phyloP scores from a whole-genome alignment of 2,888 invertebrate species.

The Clivina fossor region DNA sequence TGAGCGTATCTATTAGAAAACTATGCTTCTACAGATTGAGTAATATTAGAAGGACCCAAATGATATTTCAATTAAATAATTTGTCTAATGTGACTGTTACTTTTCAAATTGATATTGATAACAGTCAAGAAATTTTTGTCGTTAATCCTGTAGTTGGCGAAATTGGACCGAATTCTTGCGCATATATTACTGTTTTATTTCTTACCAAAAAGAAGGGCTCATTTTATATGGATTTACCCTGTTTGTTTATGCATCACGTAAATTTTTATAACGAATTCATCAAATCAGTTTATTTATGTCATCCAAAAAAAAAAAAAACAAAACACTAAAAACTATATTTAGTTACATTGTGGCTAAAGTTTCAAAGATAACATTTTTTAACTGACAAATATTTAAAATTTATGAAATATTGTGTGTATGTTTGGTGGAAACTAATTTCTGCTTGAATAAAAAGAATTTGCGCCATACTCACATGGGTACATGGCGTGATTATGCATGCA shows the following conservation, averaged over 20 bases:
- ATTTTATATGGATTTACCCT: slow-evolving; percentile 9
- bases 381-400: too few species aligned
- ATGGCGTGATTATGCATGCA: too few species aligned
- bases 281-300: not conserved
- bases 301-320: not conserved
- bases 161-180: slow-evolving; percentile 1
- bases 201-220: slow-evolving; percentile 5
- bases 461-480: too few species aligned
- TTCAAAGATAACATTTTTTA: too few species aligned
- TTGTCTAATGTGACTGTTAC: not conserved
- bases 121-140: slow-evolving; percentile 16
- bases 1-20: slow-evolving; percentile 3
- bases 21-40: slow-evolving; percentile 14
- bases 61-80: slow-evolving; percentile 9
- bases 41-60: slow-evolving; percentile 3
- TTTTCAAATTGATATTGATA: slow-evolving; percentile 22
- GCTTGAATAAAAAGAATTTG: too few species aligned
- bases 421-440: too few species aligned
- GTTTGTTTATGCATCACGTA: slow-evolving; percentile 16
- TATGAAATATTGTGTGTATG: too few species aligned
- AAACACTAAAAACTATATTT: not conserved
- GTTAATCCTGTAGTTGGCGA: slow-evolving; percentile 9
- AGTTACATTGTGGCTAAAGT: too few species aligned
- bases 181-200: slow-evolving; percentile 4
- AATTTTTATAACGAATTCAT: not conserved